Evolutionary conservation across 2,797 vertebrate species (phyloP), one percentile per base, ranked within the genome.

Genomic region (Arctocebus calabarensis): DNA sequence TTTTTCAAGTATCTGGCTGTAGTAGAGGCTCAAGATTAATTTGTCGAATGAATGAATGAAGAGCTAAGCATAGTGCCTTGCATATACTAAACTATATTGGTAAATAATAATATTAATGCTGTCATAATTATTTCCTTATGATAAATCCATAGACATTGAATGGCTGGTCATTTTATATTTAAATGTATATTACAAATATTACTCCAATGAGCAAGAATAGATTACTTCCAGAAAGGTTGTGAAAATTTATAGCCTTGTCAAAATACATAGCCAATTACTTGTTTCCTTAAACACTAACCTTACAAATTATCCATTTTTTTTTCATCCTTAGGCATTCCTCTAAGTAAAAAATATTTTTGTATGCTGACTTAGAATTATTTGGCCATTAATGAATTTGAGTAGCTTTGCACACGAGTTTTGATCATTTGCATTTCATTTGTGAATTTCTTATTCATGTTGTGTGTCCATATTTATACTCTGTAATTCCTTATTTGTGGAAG

Each of bases 91-190:
- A 81, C 52, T 40, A 40, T 82, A 19, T 27, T 52, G 27, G 71
- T 81, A 77, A 73, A 45, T 66, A 59, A 27, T 81, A 25, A 92
- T 79, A 45, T 40, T 94, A 73, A 74, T 83, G 23, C 37, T 83
- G 2, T 37, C 62, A 32, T 88, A 88, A 83, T 93, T 88, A 68
- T 78, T 94, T 88, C 29, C 34, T 13, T 55, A 90, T 34, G 45
- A 87, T 84, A 88, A 73, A 71, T 37, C 7, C 6, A 70, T 48
- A 68, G 55, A 77, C 13, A 6, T 84, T 87, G 55, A 90, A 64
- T 59, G 34, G 29, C 73, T 79, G 27, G 17, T 84, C 68, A 45
- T 61, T 95, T 95, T 40, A 40, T 92, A 55, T 88, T 94, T 92
- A 90, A 71, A 59, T 71, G 32, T 23, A 19, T 29, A 61, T 66